phyloP scores from a whole-genome alignment of 2,797 vertebrate species.

The Oryzias dopingdopingensis region DNA sequence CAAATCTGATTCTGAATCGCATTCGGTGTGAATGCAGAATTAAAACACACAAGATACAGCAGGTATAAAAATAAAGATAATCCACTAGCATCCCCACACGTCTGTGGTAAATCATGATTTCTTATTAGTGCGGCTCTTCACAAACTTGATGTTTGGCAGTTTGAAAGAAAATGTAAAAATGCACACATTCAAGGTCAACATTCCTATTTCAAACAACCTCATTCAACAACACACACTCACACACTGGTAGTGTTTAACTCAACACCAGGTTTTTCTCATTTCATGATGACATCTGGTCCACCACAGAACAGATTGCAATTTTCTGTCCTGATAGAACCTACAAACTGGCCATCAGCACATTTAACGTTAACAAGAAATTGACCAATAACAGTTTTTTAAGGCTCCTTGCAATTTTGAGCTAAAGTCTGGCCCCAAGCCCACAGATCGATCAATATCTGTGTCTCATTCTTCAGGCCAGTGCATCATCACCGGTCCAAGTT shows the following conservation, averaged over 20 bases:
- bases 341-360: conserved; percentile 55
- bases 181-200: conserved; percentile 18
- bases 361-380: conserved; percentile 64
- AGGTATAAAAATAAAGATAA: no score
- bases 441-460: conserved; percentile 56
- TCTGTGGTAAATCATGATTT: no score
- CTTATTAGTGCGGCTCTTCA: conserved; percentile 6
- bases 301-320: conserved; percentile 64
- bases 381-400: conserved; percentile 58
- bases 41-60: no score
- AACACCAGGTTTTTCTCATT: conserved; percentile 63
- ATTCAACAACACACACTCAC: conserved; percentile 4
- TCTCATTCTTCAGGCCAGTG: conserved; percentile 42
- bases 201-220: conserved; percentile 5
- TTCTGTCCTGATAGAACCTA: conserved; percentile 58
- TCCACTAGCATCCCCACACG: no score
- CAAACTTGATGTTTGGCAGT: conserved; percentile 4
- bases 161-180: conserved; percentile 2
- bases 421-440: conserved; percentile 34
- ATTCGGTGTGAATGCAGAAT: no score
- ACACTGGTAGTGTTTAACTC: conserved; percentile 19
- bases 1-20: no score
- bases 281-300: conserved; percentile 54
- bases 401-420: conserved; percentile 45
- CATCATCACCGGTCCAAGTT: conserved; percentile 27